A percentile compares a stretch with the other conserved stretches of the same genome.
Evolutionary conservation across 2,797 vertebrate species (phyloP).

Genomic region (Staurois parvus): DNA sequence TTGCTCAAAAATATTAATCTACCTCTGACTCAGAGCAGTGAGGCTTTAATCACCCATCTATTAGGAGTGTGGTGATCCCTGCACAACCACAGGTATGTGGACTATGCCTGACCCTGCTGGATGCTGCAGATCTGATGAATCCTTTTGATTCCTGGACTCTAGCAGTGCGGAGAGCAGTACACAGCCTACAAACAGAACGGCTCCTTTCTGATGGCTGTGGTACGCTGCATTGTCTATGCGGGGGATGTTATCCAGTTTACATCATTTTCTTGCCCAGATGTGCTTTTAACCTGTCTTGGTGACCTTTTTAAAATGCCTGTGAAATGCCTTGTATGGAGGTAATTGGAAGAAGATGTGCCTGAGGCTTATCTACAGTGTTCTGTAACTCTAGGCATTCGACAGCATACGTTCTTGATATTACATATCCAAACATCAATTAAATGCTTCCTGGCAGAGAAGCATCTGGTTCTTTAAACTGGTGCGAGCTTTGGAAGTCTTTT

Average conservation of each 20-base stretch:
- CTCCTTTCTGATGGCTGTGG: neutral
- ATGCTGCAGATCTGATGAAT: neutral
- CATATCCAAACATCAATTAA: constrained; percentile 19
- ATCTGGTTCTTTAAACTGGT: neutral
- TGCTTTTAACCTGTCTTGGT: constrained; percentile 35
- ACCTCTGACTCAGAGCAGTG: constrained; percentile 11
- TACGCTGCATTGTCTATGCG: neutral
- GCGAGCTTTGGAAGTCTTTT: neutral
- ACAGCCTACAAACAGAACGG: neutral
- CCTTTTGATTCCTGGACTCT: neutral
- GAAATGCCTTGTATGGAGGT: constrained; percentile 19
- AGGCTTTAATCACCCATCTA: constrained; percentile 16
- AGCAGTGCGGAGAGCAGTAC: neutral
- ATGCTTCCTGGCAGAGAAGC: constrained; percentile 18
- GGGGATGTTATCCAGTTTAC: constrained; percentile 6
- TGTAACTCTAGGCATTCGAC: constrained; percentile 13
- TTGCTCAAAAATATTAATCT: neutral
- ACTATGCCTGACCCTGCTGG: constrained; percentile 9
- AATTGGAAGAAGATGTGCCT: constrained; percentile 39
- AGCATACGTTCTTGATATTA: constrained; percentile 37
- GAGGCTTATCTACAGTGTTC: neutral
- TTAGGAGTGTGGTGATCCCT: constrained; percentile 8
- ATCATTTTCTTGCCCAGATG: constrained; percentile 42
- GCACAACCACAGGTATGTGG: constrained; percentile 31
- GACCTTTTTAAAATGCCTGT: constrained; percentile 14